Conservation (phyloP, 2,797 vertebrate genomes). For the Coracias cyanogaster region DNA sequence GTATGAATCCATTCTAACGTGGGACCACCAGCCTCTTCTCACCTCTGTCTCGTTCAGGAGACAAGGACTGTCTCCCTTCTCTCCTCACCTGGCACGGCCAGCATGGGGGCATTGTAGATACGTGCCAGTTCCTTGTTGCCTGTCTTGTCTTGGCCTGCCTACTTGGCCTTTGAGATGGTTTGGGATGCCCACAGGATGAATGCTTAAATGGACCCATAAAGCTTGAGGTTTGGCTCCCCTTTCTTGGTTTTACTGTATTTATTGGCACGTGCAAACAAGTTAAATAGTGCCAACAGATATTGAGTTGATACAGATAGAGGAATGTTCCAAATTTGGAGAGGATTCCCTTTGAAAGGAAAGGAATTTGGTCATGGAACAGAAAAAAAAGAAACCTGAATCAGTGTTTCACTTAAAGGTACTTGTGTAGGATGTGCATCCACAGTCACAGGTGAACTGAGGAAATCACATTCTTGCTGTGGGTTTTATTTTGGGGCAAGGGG, state of each 20-base stretch:
- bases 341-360: neutral
- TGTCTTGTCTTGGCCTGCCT: neutral
- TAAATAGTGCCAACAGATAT: neutral
- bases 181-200: conserved; percentile 18
- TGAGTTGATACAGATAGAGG: neutral
- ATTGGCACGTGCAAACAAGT: neutral
- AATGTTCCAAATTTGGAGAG: neutral
- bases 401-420: neutral
- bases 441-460: neutral
- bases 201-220: neutral
- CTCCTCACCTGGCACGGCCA: neutral
- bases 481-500: neutral
- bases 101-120: neutral
- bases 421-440: neutral
- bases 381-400: neutral
- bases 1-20: neutral
- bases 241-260: neutral
- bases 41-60: neutral
- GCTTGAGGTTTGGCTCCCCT: conserved; percentile 58
- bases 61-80: neutral
- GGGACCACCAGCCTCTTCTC: neutral
- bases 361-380: neutral
- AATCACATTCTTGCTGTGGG: neutral
- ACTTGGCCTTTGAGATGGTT: neutral
- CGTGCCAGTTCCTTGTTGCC: neutral